Evolutionary conservation across 2,797 vertebrate genomes (phyloP).

Genomic region (Rhabdophis nuchalis): DNA sequence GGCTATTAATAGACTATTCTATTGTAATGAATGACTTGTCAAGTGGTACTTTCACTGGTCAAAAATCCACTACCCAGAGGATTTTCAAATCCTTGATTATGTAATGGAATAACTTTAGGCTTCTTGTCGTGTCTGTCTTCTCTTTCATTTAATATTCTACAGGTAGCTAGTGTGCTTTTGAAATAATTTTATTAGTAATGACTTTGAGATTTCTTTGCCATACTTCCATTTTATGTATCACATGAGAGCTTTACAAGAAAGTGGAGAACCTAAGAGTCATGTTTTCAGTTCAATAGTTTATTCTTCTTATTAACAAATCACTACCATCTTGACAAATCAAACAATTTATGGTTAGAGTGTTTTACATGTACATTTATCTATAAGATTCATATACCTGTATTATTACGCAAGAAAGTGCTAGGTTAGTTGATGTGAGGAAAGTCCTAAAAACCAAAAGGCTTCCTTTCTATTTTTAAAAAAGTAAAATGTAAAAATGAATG

Average conservation of each 20-base stretch:
- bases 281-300: background rate
- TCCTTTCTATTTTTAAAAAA: background rate
- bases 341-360: background rate
- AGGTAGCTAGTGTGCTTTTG: conserved; percentile 10
- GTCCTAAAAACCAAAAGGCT: background rate
- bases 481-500: background rate
- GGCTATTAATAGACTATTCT: conserved; percentile 51
- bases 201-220: conserved; percentile 40
- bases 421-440: background rate
- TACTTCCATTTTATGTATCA: conserved; percentile 17
- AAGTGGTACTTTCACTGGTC: conserved; percentile 55
- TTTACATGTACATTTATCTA: background rate
- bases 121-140: conserved; percentile 36
- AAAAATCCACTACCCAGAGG: conserved; percentile 46
- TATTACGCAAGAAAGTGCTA: background rate
- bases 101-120: conserved; percentile 40
- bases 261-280: background rate
- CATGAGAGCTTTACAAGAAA: background rate
- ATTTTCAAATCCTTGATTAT: conserved; percentile 41
- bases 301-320: background rate
- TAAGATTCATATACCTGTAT: background rate
- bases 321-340: background rate
- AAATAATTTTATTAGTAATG: conserved; percentile 36
- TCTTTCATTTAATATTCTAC: conserved; percentile 45
- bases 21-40: conserved; percentile 69